These are phyloP conservation scores for Luffia ferchaultella DNA, from an alignment of 2,888 invertebrate species.

Conservation along the genomic window DNA sequence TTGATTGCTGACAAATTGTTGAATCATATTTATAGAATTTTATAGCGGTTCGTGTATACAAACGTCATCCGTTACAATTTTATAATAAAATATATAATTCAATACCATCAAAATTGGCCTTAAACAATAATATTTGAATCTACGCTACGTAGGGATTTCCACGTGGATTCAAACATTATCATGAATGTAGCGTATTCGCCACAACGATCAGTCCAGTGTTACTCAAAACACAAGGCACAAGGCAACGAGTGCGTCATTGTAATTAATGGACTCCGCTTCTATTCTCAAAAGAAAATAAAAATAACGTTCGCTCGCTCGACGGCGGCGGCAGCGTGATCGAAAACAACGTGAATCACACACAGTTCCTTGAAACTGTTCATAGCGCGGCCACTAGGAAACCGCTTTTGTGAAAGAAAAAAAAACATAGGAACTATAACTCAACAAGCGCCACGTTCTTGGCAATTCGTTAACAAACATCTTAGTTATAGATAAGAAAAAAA, in stretches of 20 bases:
- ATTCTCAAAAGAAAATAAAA: constrained; percentile 60
- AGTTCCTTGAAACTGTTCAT: constrained; percentile 42
- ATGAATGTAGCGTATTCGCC: background rate
- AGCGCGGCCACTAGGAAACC: background rate
- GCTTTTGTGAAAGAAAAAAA: background rate
- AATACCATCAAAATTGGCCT: too few relatives aligned
- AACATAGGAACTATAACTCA: background rate
- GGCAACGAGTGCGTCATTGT: constrained; percentile 50
- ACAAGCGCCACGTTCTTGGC: background rate
- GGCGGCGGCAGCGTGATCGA: constrained; percentile 25
- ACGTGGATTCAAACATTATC: too few relatives aligned
- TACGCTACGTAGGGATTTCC: too few relatives aligned
- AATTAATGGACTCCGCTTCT: constrained; percentile 54
- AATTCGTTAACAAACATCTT: background rate
- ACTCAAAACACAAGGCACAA: constrained; percentile 17
- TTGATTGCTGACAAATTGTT: too few relatives aligned
- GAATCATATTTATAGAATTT: too few relatives aligned
- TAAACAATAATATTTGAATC: too few relatives aligned
- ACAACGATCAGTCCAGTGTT: background rate
- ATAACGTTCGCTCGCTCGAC: constrained; percentile 36
- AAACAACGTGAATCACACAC: constrained; percentile 52
- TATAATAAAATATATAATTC: too few relatives aligned
- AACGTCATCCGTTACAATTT: too few relatives aligned
- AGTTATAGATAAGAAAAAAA: background rate
- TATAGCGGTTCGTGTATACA: too few relatives aligned